phyloP scores from a whole-genome alignment of 2,113 vertebrate genomes.

The Rhipidura dahli region DNA sequence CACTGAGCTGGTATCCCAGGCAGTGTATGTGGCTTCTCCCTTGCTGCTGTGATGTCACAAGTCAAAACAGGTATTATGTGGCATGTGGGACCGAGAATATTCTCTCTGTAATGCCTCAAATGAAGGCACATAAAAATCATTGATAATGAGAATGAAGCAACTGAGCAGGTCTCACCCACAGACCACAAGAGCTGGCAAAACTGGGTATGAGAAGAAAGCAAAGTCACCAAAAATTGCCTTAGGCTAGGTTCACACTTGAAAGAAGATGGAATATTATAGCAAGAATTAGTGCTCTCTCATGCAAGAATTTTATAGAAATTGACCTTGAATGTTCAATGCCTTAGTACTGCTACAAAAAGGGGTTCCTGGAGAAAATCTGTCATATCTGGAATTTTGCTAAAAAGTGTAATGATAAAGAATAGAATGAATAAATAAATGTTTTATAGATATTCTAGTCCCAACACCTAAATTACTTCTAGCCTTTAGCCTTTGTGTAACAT shows the following conservation, averaged over 20 bases:
- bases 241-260: neutral
- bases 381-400: neutral
- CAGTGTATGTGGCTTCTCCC: neutral
- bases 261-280: neutral
- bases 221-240: neutral
- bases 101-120: neutral
- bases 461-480: neutral
- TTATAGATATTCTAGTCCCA: neutral
- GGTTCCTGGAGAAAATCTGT: neutral
- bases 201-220: neutral
- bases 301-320: neutral
- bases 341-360: neutral
- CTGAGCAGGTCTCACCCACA: neutral
- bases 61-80: neutral
- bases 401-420: neutral
- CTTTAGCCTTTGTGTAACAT: neutral
- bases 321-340: neutral
- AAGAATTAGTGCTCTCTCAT: neutral
- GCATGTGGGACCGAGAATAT: neutral
- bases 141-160: neutral
- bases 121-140: neutral
- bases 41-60: neutral
- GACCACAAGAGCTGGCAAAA: neutral
- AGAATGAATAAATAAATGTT: neutral
- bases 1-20: neutral